Evolutionary conservation across 2,113 vertebrate genomes (phyloP).

Genomic region (Oryctolagus cuniculus): mOryCun1.1 NC_091436.1:19420001-19420500

Average conservation of each 20-base stretch:
- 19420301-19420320: not conserved
- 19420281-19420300: not conserved
- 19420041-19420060: not conserved
- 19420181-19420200: not conserved
- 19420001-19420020: not conserved
- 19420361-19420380: not conserved
- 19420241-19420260: not conserved
- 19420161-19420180: not conserved
- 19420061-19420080: not conserved
- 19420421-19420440: not conserved
- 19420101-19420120: not conserved
- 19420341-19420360: not conserved
- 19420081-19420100: too few relatives aligned
- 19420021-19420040: accelerated
- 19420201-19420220: not conserved
- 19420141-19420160: not conserved
- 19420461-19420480: not conserved
- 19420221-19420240: not conserved
- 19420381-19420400: not conserved
- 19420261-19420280: too few relatives aligned
- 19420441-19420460: not conserved
- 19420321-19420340: not conserved
- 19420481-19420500: not conserved
- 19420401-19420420: not conserved
- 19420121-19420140: accelerated